Base-by-base conservation (phyloP, 2,113 vertebrate genomes). In the Psettodes erumei region DNA sequence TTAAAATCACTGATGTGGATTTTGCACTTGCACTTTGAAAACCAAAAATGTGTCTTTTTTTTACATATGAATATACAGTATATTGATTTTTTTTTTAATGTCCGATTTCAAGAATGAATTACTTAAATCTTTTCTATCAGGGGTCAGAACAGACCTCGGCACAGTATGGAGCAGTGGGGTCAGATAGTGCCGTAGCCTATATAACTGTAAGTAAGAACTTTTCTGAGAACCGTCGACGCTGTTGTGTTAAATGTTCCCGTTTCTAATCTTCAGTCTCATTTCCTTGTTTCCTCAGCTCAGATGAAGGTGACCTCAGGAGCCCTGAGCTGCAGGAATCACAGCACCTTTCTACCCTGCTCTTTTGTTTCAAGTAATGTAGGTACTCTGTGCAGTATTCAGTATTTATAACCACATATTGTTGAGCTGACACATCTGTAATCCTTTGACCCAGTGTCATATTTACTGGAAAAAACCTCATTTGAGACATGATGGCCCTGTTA, bases 171-270 rank as follows among this genome's bases (percentile, higher is more conserved):
- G 68, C 84, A 2, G 12, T 88, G 88, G 90, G 61, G 30, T 76
- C 63, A 12, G 91, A 87, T 58, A 50, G 40, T 51, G 75, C 58
- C 58, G 61, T 93, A 74, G 76, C 91, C 16, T 90, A 87, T 54
- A 92, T 93, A 59, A 91, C 87, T 81, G 91, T 93, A 77, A 91
- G 91, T 9, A 8, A 13, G 6, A 23, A 1, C 25, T 12, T 47
- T 21, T 35, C 0, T 40, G 21, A n/a, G n/a, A n/a, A n/a, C n/a
- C 13, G 7, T 9, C 16, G 47, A 1, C 15, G 1, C 1, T 38
- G 16, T 13, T 48, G 2, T 38, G 16, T 13, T 48, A 15, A 51
- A 47, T 56, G 1, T 38, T 5, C 6, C 8, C 16, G n/a, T 70
- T 78, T 80, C 51, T 47, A 66, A 66, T 45, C 13, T 56, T 27